phyloP scores from a whole-genome alignment of 2,113 vertebrate genomes.

The Dicentrarchus labrax region DNA sequence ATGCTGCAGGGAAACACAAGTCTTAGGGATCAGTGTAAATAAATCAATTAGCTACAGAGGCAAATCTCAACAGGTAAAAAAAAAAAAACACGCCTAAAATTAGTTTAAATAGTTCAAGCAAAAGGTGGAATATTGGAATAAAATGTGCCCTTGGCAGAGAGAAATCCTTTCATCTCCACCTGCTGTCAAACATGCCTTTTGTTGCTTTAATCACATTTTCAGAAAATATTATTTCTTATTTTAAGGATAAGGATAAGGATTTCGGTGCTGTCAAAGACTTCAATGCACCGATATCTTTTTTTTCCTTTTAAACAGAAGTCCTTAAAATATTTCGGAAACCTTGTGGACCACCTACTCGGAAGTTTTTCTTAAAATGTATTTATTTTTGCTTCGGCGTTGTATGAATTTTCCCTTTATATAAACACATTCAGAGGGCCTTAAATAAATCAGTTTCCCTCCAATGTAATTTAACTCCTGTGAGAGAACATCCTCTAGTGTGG shows the following conservation, averaged over 20 bases:
- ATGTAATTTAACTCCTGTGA: too few relatives aligned
- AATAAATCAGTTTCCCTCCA: not conserved
- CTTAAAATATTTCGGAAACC: too few relatives aligned
- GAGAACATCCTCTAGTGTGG: not conserved
- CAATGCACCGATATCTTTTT: not conserved
- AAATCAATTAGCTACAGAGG: not conserved
- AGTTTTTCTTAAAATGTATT: not conserved
- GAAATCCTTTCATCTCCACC: not conserved
- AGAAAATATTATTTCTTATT: not conserved
- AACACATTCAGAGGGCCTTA: not conserved
- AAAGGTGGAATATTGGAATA: slow-evolving; percentile 19
- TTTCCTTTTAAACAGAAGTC: not conserved
- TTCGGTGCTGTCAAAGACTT: not conserved
- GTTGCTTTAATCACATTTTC: not conserved
- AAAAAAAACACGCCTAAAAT: not conserved
- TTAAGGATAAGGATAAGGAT: too few relatives aligned
- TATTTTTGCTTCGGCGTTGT: not conserved
- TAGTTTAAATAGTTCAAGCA: not conserved
- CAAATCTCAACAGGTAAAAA: slow-evolving; percentile 11
- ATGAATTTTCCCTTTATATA: not conserved
- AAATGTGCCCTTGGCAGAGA: slow-evolving; percentile 4
- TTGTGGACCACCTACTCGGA: not conserved
- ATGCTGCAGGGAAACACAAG: not conserved
- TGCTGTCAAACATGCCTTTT: slow-evolving; percentile 3
- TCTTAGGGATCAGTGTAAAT: not conserved